Evolutionary conservation across 2,888 invertebrate species (phyloP).

Genomic region (Fragum whitleyi): DNA sequence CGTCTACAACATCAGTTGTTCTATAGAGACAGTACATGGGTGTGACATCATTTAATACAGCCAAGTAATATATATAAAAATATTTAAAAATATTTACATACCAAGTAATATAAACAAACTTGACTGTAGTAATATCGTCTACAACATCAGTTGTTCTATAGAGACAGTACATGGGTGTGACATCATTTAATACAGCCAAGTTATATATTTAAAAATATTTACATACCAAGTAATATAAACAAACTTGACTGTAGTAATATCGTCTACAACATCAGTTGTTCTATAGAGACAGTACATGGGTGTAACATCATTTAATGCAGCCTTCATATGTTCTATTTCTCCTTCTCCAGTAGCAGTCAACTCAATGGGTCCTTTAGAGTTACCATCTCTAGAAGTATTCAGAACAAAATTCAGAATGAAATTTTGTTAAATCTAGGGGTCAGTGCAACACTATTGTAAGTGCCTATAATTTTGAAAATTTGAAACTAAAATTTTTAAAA

Average conservation of each 20-base stretch:
- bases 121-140: slow-evolving; percentile 82
- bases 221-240: slow-evolving; percentile 83
- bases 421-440: no score
- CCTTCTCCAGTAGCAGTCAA: slow-evolving; percentile 75
- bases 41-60: slow-evolving; percentile 69
- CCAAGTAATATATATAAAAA: no score
- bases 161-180: slow-evolving; percentile 80
- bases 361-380: slow-evolving; percentile 76
- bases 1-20: slow-evolving; percentile 80
- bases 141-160: slow-evolving; percentile 80
- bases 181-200: slow-evolving; percentile 67
- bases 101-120: slow-evolving; percentile 84
- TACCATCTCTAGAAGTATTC: slow-evolving; percentile 59
- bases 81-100: no score
- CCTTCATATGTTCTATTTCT: slow-evolving; percentile 74
- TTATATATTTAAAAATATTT: no score
- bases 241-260: slow-evolving; percentile 83
- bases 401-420: no score
- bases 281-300: slow-evolving; percentile 82
- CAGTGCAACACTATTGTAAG: no score
- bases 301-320: slow-evolving; percentile 70
- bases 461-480: no score
- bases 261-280: slow-evolving; percentile 80
- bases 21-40: slow-evolving; percentile 82
- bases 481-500: no score